These are phyloP conservation scores for Otolemur garnettii DNA, from an alignment of 2,113 vertebrate species.

Conservation along the genomic window DNA sequence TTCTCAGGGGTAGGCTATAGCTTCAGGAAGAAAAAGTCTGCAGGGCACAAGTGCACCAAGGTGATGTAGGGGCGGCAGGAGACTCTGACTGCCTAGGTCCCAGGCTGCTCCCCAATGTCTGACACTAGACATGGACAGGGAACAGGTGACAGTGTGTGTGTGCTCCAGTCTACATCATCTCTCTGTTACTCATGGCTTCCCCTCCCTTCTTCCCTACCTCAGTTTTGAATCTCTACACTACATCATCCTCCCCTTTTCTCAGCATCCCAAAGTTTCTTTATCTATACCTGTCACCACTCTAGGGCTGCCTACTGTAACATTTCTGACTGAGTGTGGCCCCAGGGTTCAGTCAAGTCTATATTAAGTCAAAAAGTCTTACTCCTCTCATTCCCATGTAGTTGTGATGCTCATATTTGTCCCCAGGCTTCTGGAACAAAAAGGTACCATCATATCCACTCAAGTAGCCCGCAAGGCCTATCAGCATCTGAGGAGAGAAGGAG, in stretches of 20 bases:
- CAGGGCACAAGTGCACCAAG: neutral
- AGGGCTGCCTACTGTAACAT: neutral
- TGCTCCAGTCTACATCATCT: neutral
- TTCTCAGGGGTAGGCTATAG: neutral
- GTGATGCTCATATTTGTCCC: constrained; percentile 96
- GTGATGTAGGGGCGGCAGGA: neutral
- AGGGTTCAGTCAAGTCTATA: neutral
- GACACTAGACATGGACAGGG: rapidly evolving
- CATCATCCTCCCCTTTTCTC: neutral
- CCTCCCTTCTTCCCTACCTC: neutral
- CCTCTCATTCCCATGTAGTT: constrained; percentile 98
- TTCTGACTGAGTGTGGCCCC: neutral
- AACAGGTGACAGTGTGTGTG: neutral
- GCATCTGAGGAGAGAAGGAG: constrained; percentile 90
- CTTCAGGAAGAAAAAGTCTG: neutral
- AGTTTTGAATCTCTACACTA: neutral
- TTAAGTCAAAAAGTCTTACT: constrained; percentile 87
- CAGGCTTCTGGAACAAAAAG: constrained; percentile 97
- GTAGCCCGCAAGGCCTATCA: constrained; percentile 97
- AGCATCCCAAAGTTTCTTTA: neutral
- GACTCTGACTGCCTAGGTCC: neutral
- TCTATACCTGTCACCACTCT: constrained; percentile 31
- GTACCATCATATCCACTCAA: constrained; percentile 97
- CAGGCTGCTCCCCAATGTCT: neutral
- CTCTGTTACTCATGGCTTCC: neutral